phyloP scores from a whole-genome alignment of 2,888 invertebrate genomes.

The Parelbella ahira region DNA sequence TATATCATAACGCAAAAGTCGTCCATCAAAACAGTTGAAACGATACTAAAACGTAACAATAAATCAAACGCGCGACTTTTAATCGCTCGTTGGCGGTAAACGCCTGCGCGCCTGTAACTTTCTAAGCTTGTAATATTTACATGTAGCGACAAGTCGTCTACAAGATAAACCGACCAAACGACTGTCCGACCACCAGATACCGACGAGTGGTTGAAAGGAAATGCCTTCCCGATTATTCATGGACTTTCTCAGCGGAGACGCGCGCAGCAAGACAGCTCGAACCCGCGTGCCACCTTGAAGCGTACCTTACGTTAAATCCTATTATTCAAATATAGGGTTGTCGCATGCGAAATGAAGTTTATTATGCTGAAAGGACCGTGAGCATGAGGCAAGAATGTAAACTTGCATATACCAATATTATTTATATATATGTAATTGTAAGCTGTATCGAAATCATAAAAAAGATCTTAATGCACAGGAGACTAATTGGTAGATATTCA shows the following conservation, averaged over 20 bases:
- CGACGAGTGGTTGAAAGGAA: constrained; percentile 45
- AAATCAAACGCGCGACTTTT: neutral
- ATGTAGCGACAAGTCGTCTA: too few species aligned
- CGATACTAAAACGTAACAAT: neutral
- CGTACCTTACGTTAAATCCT: neutral
- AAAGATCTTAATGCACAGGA: too few species aligned
- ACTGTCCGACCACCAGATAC: constrained; percentile 27
- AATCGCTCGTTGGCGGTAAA: neutral
- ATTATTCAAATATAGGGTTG: constrained; percentile 2
- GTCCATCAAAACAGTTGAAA: neutral
- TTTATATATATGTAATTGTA: too few species aligned
- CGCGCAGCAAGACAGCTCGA: constrained; percentile 10
- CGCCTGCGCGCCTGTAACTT: neutral
- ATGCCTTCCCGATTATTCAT: constrained; percentile 56
- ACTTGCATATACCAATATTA: too few species aligned
- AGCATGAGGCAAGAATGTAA: too few species aligned
- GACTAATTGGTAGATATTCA: too few species aligned
- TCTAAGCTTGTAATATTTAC: constrained; percentile 30
- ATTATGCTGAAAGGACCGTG: neutral
- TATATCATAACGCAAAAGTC: too few species aligned
- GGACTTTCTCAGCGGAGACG: constrained; percentile 44
- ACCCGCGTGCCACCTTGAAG: constrained; percentile 4
- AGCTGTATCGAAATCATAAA: too few species aligned
- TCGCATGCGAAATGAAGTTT: neutral
- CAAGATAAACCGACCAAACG: constrained; percentile 10